Evolutionary conservation across 2,113 vertebrate species (phyloP), one percentile per base, ranked within the genome.

Genomic region (Eulacestoma nigropectus): DNA sequence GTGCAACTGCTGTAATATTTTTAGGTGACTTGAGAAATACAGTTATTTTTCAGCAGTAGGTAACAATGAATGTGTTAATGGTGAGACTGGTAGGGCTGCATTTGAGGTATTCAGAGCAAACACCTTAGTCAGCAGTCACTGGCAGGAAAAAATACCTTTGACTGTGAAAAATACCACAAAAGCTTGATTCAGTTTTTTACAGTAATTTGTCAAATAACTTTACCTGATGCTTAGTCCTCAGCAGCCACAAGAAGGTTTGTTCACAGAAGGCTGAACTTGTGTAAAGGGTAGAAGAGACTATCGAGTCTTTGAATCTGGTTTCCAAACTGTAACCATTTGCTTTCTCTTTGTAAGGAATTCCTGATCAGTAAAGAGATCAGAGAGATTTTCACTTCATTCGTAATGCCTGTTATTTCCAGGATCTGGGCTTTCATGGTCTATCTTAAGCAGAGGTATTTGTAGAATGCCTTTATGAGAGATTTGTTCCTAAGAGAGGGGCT

Each of bases 101-200:
- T 49, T 93, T 94, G 72, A 91, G 59, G 37, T 65, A 47, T 88
- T 94, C 29, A 9, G 44, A 87, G 35, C 27, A 92, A 93, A 79
- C 47, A 56, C 69, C 81, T 96, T 83, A 95, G 90, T 95, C 94
- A 96, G 95, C 94, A 93, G 74, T 89, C 84, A 70, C 30, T 59
- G 35, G 60, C 94, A 60, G 47, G 55, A 59, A 92, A 70, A 96
- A 92, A 50, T 76, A 73, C 10, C 64, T 86, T 85, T 84, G 83
- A 39, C 82, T 93, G 73, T 94, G 92, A 94, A 91, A 90, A 89
- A 94, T 47, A 56, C 14, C 76, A 59, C 39, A 78, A 65, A 56
- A 46, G 7, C 42, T 83, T 77, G 60, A 57, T 65, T 93, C 19
- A 16, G 1, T 35, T 91, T 76, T 94, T 91, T 84, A 29, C 42